Conservation (phyloP, 2,888 invertebrate species). For the Lepidochitona cinerea region DNA sequence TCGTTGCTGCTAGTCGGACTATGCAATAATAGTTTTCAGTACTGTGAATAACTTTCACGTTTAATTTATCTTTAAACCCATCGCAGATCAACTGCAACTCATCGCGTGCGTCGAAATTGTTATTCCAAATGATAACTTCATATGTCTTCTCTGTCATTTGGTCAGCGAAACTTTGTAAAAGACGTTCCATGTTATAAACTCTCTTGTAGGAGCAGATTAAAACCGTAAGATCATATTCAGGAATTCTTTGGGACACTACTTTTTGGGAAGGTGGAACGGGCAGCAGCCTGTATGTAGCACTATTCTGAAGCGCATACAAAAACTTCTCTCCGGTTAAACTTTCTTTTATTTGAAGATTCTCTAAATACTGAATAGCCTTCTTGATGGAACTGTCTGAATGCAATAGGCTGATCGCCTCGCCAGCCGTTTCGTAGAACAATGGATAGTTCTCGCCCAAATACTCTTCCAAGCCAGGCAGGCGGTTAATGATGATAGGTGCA, state of each 20-base stretch:
- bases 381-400: background rate
- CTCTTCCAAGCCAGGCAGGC: background rate
- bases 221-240: background rate
- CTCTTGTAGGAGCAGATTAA: conserved; percentile 7
- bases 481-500: background rate
- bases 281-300: background rate
- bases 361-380: background rate
- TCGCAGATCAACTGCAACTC: conserved; percentile 5
- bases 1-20: background rate
- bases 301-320: background rate
- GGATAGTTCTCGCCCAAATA: background rate
- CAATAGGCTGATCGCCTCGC: background rate
- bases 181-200: conserved; percentile 1
- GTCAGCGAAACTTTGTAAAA: background rate
- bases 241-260: background rate
- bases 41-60: conserved; percentile 1
- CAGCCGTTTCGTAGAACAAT: background rate
- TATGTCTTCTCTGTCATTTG: background rate
- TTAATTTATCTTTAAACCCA: background rate
- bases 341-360: background rate
- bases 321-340: background rate
- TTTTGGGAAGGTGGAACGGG: conserved; percentile 3
- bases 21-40: conserved; percentile 10
- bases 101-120: background rate
- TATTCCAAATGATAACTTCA: conserved; percentile 8